Evolutionary conservation across 2,797 vertebrate species (phyloP), one percentile per base, ranked within the genome.

Genomic region (Mormyrus hasselquistii): DNA sequence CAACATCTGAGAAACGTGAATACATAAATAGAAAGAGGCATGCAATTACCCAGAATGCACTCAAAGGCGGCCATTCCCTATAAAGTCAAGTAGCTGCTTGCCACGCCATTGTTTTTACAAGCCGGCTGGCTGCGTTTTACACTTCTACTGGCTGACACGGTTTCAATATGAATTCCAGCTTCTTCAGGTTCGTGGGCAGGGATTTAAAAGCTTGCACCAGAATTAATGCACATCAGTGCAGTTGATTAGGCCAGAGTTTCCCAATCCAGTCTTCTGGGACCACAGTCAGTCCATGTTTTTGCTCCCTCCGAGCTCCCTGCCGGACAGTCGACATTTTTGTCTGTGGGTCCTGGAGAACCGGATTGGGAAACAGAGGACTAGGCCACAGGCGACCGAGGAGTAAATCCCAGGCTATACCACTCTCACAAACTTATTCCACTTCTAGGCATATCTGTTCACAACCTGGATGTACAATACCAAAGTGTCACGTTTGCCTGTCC

Each of bases 21-120:
- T 86, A 88, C 89, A 90, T 82, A 90, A 88, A 93, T 91, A 87
- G 89, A 86, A 92, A 83, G 89, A 92, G 91, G 89, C 92, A 92
- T 1, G 10, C 88, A 90, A 91, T 89, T 57, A 88, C 90, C 89
- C 88, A 49, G 88, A 89, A 88, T 4, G 1, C 89, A 22, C 89
- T 92, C 83, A 93, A 91, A 93, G 90, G 89, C 91, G 52, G 91
- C 83, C 91, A 62, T 87, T 19, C 76, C 62, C 44, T 52, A 57
- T 85, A 57, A 14, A 87, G 49, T 25, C 52, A 29, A 86, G 89
- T 79, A 89, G 50, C 65, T 89, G 88, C 85, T 76, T 86, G 52
- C 86, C 50, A 82, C 86, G 59, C 8, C 49, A 57, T 47, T 57
- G 53, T 87, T 93, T 93, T 91, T 92, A 53, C 44, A 89, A 89